A percentile compares a stretch with the other conserved stretches of the same genome.
These are phyloP conservation scores for Araneus ventricosus DNA, from an alignment of 1,140 invertebrate genomes.

Conservation along the genomic window DNA sequence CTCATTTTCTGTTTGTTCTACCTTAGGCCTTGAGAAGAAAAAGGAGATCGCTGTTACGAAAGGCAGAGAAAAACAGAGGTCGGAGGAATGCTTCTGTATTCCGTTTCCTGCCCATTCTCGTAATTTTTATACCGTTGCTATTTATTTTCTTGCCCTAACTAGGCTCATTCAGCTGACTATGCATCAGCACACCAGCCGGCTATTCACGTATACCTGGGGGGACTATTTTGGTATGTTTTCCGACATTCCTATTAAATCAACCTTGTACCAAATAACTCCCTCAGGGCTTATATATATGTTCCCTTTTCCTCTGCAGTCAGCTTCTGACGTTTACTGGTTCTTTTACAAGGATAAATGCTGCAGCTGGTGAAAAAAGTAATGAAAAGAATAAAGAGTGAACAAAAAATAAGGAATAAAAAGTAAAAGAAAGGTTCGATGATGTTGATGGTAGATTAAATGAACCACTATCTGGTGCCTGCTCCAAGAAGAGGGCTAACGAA, in stretches of 20 bases:
- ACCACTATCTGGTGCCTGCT: not conserved
- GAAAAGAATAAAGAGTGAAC: not conserved
- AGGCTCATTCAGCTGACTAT: constrained; percentile 44
- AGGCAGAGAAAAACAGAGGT: not conserved
- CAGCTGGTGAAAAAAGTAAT: not conserved
- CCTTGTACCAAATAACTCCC: constrained; percentile 58
- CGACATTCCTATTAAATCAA: constrained; percentile 67
- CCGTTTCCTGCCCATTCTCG: not conserved
- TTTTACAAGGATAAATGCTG: constrained; percentile 14
- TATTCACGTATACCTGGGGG: constrained; percentile 38
- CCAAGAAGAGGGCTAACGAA: not conserved
- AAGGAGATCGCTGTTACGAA: not conserved
- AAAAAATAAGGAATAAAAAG: not conserved
- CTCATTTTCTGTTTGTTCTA: not conserved
- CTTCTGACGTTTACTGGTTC: constrained; percentile 39
- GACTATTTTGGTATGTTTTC: constrained; percentile 53
- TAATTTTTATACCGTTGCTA: constrained; percentile 18
- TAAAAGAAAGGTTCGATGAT: not conserved
- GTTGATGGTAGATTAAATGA: constrained; percentile 55
- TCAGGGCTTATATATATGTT: constrained; percentile 31
- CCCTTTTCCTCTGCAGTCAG: not conserved
- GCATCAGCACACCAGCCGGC: constrained; percentile 25
- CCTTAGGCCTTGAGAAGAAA: not conserved
- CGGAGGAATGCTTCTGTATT: not conserved
- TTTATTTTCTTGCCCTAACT: constrained; percentile 40